phyloP scores from a whole-genome alignment of 2,797 vertebrate genomes.

The Tragopan temminckii region DNA sequence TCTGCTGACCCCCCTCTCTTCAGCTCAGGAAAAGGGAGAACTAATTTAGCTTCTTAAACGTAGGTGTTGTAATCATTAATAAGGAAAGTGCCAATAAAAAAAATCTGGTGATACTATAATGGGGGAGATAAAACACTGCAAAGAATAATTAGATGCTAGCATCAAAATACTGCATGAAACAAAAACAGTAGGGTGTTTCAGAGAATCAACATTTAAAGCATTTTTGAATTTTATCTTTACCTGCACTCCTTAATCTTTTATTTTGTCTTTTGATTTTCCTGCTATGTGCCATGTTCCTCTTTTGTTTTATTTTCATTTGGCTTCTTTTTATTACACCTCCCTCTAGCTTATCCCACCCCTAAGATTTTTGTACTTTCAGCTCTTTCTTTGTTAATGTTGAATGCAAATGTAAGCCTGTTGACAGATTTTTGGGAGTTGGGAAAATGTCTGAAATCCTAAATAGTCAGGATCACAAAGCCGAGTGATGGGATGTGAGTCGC shows the following conservation, averaged over 20 bases:
- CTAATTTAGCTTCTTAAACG: slow-evolving; percentile 76
- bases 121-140: slow-evolving; percentile 77
- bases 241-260: slow-evolving; percentile 75
- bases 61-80: slow-evolving; percentile 80
- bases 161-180: slow-evolving; percentile 78
- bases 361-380: slow-evolving; percentile 13
- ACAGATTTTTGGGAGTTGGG: slow-evolving; percentile 13
- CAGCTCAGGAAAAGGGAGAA: slow-evolving; percentile 68
- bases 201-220: slow-evolving; percentile 73
- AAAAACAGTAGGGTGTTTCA: slow-evolving; percentile 76
- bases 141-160: slow-evolving; percentile 78
- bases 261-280: slow-evolving; percentile 72
- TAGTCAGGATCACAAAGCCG: not conserved
- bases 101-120: slow-evolving; percentile 79
- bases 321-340: slow-evolving; percentile 58
- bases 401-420: slow-evolving; percentile 12
- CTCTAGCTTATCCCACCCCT: slow-evolving; percentile 31
- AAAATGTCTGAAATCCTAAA: slow-evolving; percentile 9
- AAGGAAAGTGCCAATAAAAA: slow-evolving; percentile 78
- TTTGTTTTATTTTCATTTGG: slow-evolving; percentile 65
- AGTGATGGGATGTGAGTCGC: not conserved
- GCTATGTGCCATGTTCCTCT: slow-evolving; percentile 33
- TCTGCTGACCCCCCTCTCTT: slow-evolving; percentile 51
- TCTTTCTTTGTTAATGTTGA: slow-evolving; percentile 57
- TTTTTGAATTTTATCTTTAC: slow-evolving; percentile 74